These are phyloP conservation scores for Ammospiza nelsoni DNA, from an alignment of 2,113 vertebrate species.

Conservation along the genomic window DNA sequence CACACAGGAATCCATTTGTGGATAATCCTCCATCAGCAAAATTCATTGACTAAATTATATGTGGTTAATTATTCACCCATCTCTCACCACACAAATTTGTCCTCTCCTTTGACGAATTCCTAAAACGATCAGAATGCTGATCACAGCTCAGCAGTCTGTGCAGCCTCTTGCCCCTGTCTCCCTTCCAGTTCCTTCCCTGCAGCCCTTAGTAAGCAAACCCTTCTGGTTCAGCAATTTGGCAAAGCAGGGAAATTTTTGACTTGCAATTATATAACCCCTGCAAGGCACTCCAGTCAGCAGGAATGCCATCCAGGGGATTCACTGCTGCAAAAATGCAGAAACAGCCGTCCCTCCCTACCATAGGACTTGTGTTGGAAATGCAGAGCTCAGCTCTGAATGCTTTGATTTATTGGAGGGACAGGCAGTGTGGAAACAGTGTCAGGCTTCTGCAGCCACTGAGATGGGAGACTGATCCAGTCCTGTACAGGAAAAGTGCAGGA, in stretches of 20 bases:
- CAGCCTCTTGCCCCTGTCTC: neutral
- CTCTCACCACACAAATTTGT: neutral
- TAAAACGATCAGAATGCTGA: conserved; percentile 29
- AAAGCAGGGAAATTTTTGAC: conserved; percentile 26
- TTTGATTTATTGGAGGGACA: conserved; percentile 61
- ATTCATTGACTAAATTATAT: conserved; percentile 1
- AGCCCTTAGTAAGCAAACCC: conserved; percentile 38
- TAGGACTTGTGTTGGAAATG: neutral
- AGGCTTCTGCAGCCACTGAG: conserved; percentile 51
- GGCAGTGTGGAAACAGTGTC: conserved; percentile 57
- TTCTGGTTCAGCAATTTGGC: conserved; percentile 51
- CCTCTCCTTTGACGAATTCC: neutral
- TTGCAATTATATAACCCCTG: conserved; percentile 44
- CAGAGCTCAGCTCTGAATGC: neutral
- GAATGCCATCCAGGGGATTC: conserved; percentile 26
- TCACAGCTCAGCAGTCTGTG: neutral
- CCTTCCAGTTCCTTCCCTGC: neutral
- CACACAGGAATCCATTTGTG: neutral
- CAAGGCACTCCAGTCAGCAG: conserved; percentile 42
- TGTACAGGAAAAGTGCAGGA: conserved; percentile 13
- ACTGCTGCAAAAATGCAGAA: neutral
- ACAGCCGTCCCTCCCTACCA: neutral
- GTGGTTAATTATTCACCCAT: conserved; percentile 17
- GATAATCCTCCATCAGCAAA: conserved; percentile 2
- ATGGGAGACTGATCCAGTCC: conserved; percentile 26